Base-by-base conservation (phyloP, 2,888 invertebrate genomes). In the Phragmatobia fuliginosa region DNA sequence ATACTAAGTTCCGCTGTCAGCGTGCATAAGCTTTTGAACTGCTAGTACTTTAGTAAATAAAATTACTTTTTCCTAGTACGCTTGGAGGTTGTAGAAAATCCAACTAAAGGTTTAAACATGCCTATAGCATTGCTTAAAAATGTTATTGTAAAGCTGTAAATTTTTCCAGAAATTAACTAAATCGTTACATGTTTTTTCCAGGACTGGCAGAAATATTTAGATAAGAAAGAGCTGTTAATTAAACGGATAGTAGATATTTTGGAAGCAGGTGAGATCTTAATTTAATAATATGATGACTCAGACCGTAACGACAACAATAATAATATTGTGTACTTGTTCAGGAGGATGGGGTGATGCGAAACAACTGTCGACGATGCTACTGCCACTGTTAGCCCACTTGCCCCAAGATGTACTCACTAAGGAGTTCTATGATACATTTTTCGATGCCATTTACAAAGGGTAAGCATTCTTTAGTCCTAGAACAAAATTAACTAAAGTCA, bases 281-380 rank as follows among this genome's bases (percentile, higher is more conserved):
- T 31, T 28, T 10, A 7, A 45, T 0, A 7, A 18, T 1, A 10
- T 18, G 2, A 16, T 38, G 2, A 8, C 4, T 25, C 33, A 25
- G 21, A 38, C 38, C 62, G 16, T n/a, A 11, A 21, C n/a, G 21
- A 5, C 11, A n/a, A 5, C 1, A 4, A 56, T 28, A 28, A 28
- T 16, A 31, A 59, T n/a, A 14, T 8, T 25, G 52, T 56, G 6
- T 38, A 0, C 16, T 38, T 16, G 28, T 49, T 0, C 71, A 92
- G 98, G 97, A 65, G 98, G 97, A 0, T 96, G 97, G 92, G 97
- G 97, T 36, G 97, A 97, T 90, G 98, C 98, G 14, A 92, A 95
- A 66, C 95, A 96, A 11, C 96, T 98, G 79, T 97, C 96, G 72
- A 97, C 97, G 31, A 96, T 97, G 89, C 89, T 99, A 69, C 91